These are phyloP conservation scores for Acanthosepion lycidas DNA, from an alignment of 2,888 invertebrate species.

Conservation along the genomic window DNA sequence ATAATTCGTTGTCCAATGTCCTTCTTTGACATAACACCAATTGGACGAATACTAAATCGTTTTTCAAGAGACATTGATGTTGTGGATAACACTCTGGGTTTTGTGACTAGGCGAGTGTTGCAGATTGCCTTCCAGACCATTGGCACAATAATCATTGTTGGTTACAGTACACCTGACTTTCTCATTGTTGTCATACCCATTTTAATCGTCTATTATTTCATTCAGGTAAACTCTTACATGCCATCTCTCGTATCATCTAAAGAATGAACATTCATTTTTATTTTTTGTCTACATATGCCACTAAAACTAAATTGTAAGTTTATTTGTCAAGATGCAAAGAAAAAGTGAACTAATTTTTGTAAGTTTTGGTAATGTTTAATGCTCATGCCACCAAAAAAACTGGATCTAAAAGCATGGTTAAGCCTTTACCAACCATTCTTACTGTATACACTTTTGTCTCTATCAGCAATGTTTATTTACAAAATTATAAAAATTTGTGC, in stretches of 20 bases:
- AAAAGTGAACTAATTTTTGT: too few species aligned
- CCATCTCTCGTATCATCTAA: not conserved
- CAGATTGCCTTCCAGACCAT: conserved; percentile 56
- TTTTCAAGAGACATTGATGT: conserved; percentile 69
- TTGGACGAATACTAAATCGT: conserved; percentile 75
- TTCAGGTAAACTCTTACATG: conserved; percentile 60
- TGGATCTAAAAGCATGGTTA: too few species aligned
- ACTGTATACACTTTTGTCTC: too few species aligned
- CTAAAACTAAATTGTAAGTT: too few species aligned
- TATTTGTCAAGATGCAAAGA: too few species aligned
- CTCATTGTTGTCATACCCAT: conserved; percentile 61
- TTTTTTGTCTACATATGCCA: too few species aligned
- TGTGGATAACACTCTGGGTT: conserved; percentile 61
- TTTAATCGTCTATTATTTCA: conserved; percentile 59
- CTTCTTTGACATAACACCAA: conserved; percentile 75
- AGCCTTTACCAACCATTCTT: too few species aligned
- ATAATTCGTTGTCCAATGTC: conserved; percentile 68
- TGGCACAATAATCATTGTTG: conserved; percentile 59
- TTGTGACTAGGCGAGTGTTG: conserved; percentile 54
- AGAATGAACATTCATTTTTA: too few species aligned
- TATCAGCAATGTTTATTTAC: too few species aligned
- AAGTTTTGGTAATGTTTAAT: too few species aligned
- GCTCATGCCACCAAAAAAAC: too few species aligned
- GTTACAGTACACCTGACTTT: conserved; percentile 65
- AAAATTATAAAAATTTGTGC: too few species aligned